Base-by-base conservation (phyloP, 2,797 vertebrate species). In the Pipistrellus kuhlii region DNA sequence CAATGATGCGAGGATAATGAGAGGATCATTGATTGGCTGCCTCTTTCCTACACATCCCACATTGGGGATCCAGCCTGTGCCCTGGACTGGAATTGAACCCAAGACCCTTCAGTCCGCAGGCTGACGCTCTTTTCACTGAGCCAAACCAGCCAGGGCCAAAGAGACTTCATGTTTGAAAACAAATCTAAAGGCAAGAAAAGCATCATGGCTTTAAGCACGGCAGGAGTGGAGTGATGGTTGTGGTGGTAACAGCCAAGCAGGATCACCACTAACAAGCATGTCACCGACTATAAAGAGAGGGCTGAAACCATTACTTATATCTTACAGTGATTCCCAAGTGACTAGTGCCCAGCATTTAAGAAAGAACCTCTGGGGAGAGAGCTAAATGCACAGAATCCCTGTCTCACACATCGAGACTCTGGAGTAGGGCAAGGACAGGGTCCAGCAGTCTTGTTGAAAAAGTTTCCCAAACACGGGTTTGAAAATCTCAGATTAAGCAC, bases 401-500 rank as follows among this genome's bases (percentile, higher is more conserved):
- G 12, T 38, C 46, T 25, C 30, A 51, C 4, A n/a, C n/a, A 55
- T 38, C 32, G 7, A 90, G 41, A 93, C 27, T 85, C 23, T 62
- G 55, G 72, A 38, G 71, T 15, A 68, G 59, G 57, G 84, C 83
- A 66, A 72, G 21, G 59, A n/a, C 62, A 82, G 32, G 6, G 25
- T 46, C 85, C 44, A 7, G 27, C 55, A 82, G 32, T 75, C 66
- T 62, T 78, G 38, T 48, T 64, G 76, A 20, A 85, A 94, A 96
- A 87, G 35, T 51, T 48, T 51, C 66, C 41, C 8, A 76, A 5
- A 76, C 11, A 30, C 18, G 57, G 9, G 27, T 92, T 82, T 85
- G 59, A 81, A 30, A 88, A 75, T 75, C 32, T 82, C 48, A 73
- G 48, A 57, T 85, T 84, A 84, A 86, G 48, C 44, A 73, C 12